Percentiles rank a stretch among this genome's conserved stretches.
These are phyloP conservation scores for Dorcus parallelipipedus DNA, from an alignment of 2,888 invertebrate species.

Conservation along the genomic window DNA sequence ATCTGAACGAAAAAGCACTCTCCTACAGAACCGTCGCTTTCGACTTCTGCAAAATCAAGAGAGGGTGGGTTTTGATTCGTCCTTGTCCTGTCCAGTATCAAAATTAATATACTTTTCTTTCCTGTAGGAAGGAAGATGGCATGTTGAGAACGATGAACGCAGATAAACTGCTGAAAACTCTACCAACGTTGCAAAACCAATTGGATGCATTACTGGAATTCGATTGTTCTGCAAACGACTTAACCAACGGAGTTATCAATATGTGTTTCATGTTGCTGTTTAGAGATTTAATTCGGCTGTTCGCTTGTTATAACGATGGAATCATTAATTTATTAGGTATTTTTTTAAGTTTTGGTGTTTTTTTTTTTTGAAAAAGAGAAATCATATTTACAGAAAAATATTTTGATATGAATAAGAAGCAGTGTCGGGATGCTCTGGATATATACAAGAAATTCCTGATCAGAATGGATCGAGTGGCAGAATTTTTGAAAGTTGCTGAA, in stretches of 20 bases:
- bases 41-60: constrained; percentile 99
- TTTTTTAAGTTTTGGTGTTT: constrained; percentile 20
- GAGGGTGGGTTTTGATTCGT: constrained; percentile 70
- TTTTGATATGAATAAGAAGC: constrained; percentile 99
- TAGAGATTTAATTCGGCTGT: constrained; percentile 82
- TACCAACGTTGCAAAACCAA: constrained; percentile 94
- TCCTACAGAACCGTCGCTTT: constrained; percentile 98
- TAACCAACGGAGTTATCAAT: constrained; percentile 90
- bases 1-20: constrained; percentile 96
- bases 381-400: constrained; percentile 74
- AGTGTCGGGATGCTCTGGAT: constrained; percentile 95
- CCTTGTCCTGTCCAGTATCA: not conserved
- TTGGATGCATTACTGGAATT: constrained; percentile 95
- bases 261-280: constrained; percentile 81
- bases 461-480: constrained; percentile 96
- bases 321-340: constrained; percentile 91
- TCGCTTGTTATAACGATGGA: constrained; percentile 99
- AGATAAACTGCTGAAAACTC: constrained; percentile 93
- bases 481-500: constrained; percentile 88
- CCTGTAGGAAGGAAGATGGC: constrained; percentile 90
- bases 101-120: not conserved
- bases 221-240: constrained; percentile 93
- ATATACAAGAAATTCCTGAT: constrained; percentile 98
- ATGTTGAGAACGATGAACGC: constrained; percentile 95
- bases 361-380: too few species aligned